Base-by-base conservation (phyloP, 2,113 vertebrate species). In the Montifringilla adamsi region DNA sequence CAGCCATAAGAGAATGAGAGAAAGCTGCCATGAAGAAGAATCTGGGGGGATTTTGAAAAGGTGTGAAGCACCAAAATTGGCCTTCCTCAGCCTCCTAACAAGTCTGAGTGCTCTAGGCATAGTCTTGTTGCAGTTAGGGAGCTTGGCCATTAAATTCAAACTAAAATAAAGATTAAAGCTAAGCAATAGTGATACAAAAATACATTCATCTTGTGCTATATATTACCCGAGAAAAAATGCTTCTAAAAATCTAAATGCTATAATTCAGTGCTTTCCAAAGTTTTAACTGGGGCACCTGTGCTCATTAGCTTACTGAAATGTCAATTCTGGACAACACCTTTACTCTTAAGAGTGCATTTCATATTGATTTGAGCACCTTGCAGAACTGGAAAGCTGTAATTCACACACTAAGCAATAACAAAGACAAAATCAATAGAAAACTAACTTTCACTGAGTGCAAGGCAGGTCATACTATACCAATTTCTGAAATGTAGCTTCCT, bases 1-100 rank as follows among this genome's bases (percentile, higher is more conserved):
- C 37, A 84, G 44, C 26, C 7, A 2, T 43, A 62, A 59, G 17
- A 75, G 67, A 76, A 55, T 10, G 33, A 22, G 31, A 53, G 47
- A 67, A 81, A 69, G n/a, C 28, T 76, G 28, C 24, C 14, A 55
- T 9, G 19, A 68, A 53, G 50, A 69, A 14, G 20, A 66, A 31
- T 31, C 13, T n/a, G 3, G 7, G 5, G 13, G 3, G 2, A 24
- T n/a, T 7, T 2, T 70, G 15, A 10, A 37, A 74, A 50, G 3
- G 13, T 31, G 9, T 6, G 2, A 87, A 84, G 55, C 46, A 66
- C 17, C 31, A 39, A 76, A 87, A 80, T 9, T n/a, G 1, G 76
- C 52, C 23, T 67, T 82, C 24, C 24, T 74, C 28, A 70, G 31
- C 50, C 24, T 75, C 72, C 31, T 35, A 35, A 47, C 4, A 84